Percentiles rank a stretch among this genome's conserved stretches.
These are phyloP conservation scores for Threskiornis aethiopicus DNA, from an alignment of 2,797 vertebrate species.

Conservation along the genomic window DNA sequence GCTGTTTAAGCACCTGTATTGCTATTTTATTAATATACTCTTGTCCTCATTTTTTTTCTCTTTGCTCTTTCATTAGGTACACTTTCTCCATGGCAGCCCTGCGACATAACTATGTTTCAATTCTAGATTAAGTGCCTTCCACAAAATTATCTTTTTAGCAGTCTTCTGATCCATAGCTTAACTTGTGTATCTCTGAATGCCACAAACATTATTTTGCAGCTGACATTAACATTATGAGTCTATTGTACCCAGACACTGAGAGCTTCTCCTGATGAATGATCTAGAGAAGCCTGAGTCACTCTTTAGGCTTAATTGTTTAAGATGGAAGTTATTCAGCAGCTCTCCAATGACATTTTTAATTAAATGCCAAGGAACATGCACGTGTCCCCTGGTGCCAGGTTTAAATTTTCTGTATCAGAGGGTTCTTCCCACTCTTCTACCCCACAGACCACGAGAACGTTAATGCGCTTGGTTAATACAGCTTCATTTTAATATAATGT, in stretches of 20 bases:
- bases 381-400: background rate
- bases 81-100: background rate
- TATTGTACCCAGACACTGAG: background rate
- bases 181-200: background rate
- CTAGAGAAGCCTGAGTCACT: background rate
- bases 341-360: slow-evolving; percentile 27
- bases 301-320: background rate
- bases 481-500: background rate
- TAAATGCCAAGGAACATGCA: background rate
- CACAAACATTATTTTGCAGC: background rate
- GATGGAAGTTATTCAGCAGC: background rate
- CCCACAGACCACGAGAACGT: background rate
- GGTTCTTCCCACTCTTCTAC: background rate
- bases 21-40: background rate
- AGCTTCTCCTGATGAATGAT: background rate
- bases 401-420: background rate
- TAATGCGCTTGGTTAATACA: background rate
- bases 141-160: background rate
- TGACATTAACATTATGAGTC: background rate
- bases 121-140: background rate
- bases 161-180: background rate
- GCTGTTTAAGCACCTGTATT: background rate
- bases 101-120: background rate
- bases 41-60: background rate
- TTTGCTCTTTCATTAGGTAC: background rate